These are phyloP conservation scores for Erinaceus europaeus DNA, from an alignment of 2,113 vertebrate species.

Conservation along the genomic window DNA sequence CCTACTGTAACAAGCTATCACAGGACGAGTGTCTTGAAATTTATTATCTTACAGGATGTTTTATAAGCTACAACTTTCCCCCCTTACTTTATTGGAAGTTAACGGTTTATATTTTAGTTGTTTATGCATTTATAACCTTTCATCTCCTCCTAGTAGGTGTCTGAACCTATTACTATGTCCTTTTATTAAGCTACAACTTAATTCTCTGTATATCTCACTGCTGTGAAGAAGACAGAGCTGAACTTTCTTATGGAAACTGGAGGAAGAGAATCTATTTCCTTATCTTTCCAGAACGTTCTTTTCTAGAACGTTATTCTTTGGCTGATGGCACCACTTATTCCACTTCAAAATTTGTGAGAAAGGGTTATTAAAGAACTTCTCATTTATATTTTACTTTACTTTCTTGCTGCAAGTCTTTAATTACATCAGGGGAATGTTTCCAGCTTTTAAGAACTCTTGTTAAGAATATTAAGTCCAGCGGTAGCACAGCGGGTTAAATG, in stretches of 20 bases:
- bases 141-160: no score
- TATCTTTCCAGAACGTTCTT: background rate
- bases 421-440: background rate
- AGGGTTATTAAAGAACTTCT: background rate
- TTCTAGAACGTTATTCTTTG: background rate
- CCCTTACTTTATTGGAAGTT: no score
- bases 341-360: background rate
- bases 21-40: background rate
- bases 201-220: no score
- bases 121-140: no score
- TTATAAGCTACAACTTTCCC: background rate
- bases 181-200: no score
- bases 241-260: background rate
- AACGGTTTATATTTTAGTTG: no score
- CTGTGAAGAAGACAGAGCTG: accelerated
- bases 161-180: no score
- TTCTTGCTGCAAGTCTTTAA: background rate
- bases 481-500: no score
- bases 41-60: background rate
- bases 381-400: background rate
- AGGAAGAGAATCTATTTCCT: background rate
- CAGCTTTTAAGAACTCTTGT: background rate
- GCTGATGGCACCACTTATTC: background rate
- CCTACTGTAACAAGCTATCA: background rate
- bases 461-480: no score